Evolutionary conservation across 2,113 vertebrate species (phyloP), one percentile per base, ranked within the genome.

Genomic region (Leucoraja erinaceus): DNA sequence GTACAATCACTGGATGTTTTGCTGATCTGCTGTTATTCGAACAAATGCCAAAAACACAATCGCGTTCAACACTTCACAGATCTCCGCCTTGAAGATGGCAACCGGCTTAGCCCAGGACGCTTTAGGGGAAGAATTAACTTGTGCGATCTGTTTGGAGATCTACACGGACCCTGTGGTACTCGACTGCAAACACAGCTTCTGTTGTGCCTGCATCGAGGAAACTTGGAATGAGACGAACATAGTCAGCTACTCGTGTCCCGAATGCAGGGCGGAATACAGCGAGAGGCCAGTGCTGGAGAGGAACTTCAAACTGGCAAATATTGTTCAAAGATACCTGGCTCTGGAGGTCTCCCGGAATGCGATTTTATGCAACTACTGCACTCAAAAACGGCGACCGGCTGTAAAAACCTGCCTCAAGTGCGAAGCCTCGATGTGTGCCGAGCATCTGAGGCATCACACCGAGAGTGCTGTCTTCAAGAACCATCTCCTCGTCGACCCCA

Each of bases 341-440:
- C 90, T 94, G 93, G 59, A 88, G 54, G 61, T 77, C 1, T 79
- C 81, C 6, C 66, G 66, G 16, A 22, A 70, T 2, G 63, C 94
- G 0, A 94, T 97, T 38, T 91, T 90, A 1, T 97, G 97, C 94
- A 95, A 96, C 93, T 97, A 96, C 83, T 97, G 97, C 94, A 95
- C 95, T 28, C 94, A 94, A 93, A 63, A 75, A 0, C 90, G 92
- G 0, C 94, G 95, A 93, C 38, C 90, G 0, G 97, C 97, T 0
- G 95, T 97, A 33, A 97, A 96, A 94, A 97, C 97, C 75, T 97
- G 97, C 75, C 95, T 97, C 91, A 95, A 96, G 93, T 97, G 97
- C 0, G 96, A 96, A 10, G 97, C 96, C 10, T 97, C 97, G 78
- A 96, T 97, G 96, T 97, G 97, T 78, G 6, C 93, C 0, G 95